Evolutionary conservation across 2,797 vertebrate species (phyloP).

Genomic region (Carcharodon carcharias): DNA sequence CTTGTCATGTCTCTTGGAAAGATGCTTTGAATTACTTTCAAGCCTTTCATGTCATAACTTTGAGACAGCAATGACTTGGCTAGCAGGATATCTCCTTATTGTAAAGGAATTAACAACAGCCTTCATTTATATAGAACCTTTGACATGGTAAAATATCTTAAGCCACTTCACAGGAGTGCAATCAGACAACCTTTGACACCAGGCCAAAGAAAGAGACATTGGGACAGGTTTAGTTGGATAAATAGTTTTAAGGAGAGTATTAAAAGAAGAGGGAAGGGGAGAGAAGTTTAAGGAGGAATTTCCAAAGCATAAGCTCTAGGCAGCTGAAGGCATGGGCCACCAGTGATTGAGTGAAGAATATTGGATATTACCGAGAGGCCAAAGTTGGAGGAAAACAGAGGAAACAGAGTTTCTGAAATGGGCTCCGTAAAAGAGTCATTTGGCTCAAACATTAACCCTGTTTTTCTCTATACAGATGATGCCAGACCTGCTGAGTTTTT

Average conservation of each 20-base stretch:
- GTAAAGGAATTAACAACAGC: not conserved
- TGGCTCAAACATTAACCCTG: too few species aligned
- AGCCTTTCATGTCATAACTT: not conserved
- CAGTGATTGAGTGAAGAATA: not conserved
- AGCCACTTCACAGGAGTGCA: not conserved
- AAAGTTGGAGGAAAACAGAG: not conserved
- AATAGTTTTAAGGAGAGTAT: not conserved
- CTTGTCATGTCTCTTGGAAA: not conserved
- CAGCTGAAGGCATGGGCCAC: not conserved
- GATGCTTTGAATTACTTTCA: not conserved
- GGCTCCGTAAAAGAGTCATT: too few species aligned
- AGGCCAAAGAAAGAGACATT: not conserved
- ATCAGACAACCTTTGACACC: not conserved
- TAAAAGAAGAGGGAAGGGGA: not conserved
- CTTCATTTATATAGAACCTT: not conserved
- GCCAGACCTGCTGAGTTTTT: not conserved
- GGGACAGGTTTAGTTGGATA: not conserved
- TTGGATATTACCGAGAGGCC: not conserved
- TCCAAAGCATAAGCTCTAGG: not conserved
- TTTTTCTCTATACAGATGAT: too few species aligned
- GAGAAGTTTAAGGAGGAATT: not conserved
- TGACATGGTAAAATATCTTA: not conserved
- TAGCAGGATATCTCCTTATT: not conserved
- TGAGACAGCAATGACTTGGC: not conserved
- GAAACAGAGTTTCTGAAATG: not conserved